Percentiles rank a stretch among this genome's conserved stretches.
phyloP scores from a whole-genome alignment of 2,797 vertebrate species.

The Synanceia verrucosa region DNA sequence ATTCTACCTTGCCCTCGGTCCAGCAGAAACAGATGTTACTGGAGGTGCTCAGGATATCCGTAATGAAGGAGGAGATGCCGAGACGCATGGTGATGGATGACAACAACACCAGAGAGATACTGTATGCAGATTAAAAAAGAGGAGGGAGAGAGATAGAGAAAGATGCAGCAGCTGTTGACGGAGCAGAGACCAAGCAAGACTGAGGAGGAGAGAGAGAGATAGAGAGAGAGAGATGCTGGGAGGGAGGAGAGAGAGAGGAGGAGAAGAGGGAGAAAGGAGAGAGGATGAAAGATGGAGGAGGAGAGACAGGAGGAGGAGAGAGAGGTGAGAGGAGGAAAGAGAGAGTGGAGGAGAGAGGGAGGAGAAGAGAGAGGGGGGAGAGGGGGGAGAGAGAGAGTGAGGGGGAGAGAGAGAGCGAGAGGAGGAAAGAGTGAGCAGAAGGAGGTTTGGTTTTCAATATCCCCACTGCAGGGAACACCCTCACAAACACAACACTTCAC shows the following conservation, averaged over 20 bases:
- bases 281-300: conserved; percentile 13
- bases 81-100: conserved; percentile 79
- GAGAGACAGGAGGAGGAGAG: no score
- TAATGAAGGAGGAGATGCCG: conserved; percentile 80
- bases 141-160: conserved; percentile 38
- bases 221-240: not conserved
- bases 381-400: no score
- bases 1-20: conserved; percentile 76
- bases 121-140: conserved; percentile 38
- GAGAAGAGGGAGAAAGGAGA: conserved; percentile 17
- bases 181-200: conserved; percentile 53
- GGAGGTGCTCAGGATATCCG: conserved; percentile 82
- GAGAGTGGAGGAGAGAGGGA: no score
- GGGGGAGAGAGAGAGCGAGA: no score
- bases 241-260: conserved; percentile 4
- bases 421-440: no score
- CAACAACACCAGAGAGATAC: conserved; percentile 22
- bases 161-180: conserved; percentile 60
- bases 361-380: no score
- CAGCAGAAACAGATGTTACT: conserved; percentile 84
- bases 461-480: no score
- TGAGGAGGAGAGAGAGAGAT: conserved; percentile 27
- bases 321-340: no score
- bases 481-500: no score
- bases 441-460: no score